These are phyloP conservation scores for Bergia puertoricense DNA, from an alignment of 92 coral and sea anemone genomes.

Conservation along the genomic window DNA sequence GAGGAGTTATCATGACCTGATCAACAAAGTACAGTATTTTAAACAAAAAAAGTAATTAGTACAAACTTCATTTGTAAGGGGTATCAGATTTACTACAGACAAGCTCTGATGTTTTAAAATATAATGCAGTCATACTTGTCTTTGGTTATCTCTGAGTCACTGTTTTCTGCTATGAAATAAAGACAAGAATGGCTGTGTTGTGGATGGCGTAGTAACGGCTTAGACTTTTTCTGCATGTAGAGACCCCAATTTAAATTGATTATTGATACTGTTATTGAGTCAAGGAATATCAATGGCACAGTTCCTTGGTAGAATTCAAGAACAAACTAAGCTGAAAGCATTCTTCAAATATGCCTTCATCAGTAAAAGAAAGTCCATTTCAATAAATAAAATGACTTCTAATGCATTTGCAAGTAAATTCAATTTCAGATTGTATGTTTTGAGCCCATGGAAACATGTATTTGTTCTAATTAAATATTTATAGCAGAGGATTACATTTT, in stretches of 20 bases:
- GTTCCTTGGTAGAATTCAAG: not conserved
- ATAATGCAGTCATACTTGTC: constrained; percentile 29
- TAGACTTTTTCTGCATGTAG: constrained; percentile 69
- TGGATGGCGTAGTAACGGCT: constrained; percentile 49
- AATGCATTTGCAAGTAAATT: constrained; percentile 7
- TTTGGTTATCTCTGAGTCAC: constrained; percentile 62
- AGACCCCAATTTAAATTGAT: constrained; percentile 17
- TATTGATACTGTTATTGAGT: not conserved
- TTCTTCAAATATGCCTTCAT: not conserved
- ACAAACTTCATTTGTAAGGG: not conserved
- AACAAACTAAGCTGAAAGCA: not conserved
- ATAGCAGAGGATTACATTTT: constrained; percentile 29
- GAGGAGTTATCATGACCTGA: not conserved
- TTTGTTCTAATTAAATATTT: constrained; percentile 65
- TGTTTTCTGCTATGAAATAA: constrained; percentile 72
- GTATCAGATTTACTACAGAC: not conserved
- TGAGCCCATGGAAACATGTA: constrained; percentile 85
- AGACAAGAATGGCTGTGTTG: constrained; percentile 75
- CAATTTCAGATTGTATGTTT: constrained; percentile 43
- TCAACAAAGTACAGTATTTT: not conserved
- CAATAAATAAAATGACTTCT: not conserved
- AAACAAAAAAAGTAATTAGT: not conserved
- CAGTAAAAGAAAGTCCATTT: not conserved
- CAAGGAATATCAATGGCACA: not conserved
- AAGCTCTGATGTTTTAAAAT: not conserved